These are phyloP conservation scores for Yponomeuta malinellus DNA, from an alignment of 2,888 invertebrate species.

Conservation along the genomic window DNA sequence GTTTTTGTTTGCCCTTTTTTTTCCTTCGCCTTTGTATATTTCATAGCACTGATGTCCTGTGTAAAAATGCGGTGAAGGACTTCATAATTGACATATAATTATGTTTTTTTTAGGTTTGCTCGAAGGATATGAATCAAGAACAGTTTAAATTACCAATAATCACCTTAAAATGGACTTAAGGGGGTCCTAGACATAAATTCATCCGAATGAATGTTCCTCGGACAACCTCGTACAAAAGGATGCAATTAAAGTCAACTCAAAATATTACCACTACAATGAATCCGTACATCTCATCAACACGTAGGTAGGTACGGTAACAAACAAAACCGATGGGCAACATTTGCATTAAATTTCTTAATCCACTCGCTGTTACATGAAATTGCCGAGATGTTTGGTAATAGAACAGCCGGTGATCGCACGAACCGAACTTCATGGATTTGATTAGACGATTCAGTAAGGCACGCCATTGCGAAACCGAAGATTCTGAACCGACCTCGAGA, in stretches of 20 bases:
- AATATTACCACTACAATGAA: slow-evolving; percentile 26
- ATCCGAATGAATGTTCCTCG: not conserved
- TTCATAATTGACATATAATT: no score
- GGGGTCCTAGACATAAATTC: not conserved
- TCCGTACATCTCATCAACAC: slow-evolving; percentile 15
- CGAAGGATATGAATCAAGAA: no score
- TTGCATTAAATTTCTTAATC: slow-evolving; percentile 34
- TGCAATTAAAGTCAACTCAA: not conserved
- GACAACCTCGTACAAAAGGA: not conserved
- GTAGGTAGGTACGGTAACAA: slow-evolving; percentile 7
- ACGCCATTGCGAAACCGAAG: slow-evolving; percentile 9
- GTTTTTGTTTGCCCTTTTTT: no score
- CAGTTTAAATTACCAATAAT: no score
- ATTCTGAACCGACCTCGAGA: not conserved
- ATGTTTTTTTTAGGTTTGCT: no score
- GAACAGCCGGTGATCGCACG: slow-evolving; percentile 5
- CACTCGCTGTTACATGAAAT: slow-evolving; percentile 25
- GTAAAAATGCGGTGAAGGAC: no score
- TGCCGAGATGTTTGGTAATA: not conserved
- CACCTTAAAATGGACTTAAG: no score
- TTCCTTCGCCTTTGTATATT: no score
- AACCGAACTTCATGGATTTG: slow-evolving; percentile 5
- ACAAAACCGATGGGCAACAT: slow-evolving; percentile 28
- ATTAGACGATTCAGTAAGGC: slow-evolving; percentile 15
- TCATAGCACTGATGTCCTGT: no score